Conservation (phyloP, 2,888 invertebrate genomes). For the Stenotaenia linearis region DNA sequence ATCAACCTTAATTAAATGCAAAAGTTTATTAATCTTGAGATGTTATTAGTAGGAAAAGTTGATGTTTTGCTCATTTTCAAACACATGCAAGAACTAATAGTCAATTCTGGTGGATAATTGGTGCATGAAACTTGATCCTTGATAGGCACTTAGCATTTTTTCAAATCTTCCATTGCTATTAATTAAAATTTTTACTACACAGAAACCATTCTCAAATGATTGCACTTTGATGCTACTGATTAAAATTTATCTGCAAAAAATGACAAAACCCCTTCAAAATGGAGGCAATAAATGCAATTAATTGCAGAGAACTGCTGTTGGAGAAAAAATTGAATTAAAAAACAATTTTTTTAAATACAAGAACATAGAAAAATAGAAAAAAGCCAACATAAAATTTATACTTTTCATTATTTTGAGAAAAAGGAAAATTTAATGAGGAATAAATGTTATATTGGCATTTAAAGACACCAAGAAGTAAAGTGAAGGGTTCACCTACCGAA, state of each 20-base stretch:
- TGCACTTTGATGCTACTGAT: background rate
- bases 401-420: background rate
- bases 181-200: background rate
- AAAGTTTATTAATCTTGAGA: no score
- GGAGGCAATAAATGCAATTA: background rate
- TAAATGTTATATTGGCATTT: no score
- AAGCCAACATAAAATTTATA: background rate
- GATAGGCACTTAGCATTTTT: background rate
- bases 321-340: no score
- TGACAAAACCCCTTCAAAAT: background rate
- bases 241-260: background rate
- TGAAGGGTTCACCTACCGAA: background rate
- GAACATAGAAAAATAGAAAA: background rate
- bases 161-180: background rate
- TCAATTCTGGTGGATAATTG: background rate
- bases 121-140: background rate
- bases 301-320: no score
- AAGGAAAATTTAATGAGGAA: background rate
- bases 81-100: background rate
- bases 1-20: no score
- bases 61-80: no score
- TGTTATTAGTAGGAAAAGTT: no score
- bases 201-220: background rate
- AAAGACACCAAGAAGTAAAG: constrained; percentile 10
- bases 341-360: no score